These are phyloP conservation scores for Limnephilus lunatus DNA, from an alignment of 2,888 invertebrate genomes.

Conservation along the genomic window DNA sequence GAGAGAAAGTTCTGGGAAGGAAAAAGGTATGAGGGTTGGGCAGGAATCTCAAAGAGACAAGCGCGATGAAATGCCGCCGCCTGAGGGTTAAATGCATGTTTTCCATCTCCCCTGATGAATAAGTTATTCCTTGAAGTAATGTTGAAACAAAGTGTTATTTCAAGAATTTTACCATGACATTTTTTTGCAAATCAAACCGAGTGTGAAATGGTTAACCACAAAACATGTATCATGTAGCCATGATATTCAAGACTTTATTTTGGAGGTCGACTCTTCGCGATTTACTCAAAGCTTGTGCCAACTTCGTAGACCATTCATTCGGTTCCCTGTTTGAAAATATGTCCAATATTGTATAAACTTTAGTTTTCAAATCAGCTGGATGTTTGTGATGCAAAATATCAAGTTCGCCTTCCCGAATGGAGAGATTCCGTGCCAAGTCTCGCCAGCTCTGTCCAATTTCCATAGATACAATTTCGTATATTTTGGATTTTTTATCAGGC, in stretches of 20 bases:
- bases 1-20: too few relatives aligned
- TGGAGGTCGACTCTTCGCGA: slow-evolving; percentile 54
- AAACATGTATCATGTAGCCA: background rate
- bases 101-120: too few relatives aligned
- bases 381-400: slow-evolving; percentile 47
- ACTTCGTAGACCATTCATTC: slow-evolving; percentile 46
- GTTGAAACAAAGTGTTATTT: too few relatives aligned
- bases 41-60: too few relatives aligned
- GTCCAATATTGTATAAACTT: slow-evolving; percentile 45
- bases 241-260: slow-evolving; percentile 47
- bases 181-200: background rate
- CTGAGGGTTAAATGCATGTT: too few relatives aligned
- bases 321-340: slow-evolving; percentile 23
- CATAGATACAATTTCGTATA: slow-evolving; percentile 47
- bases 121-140: too few relatives aligned
- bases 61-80: too few relatives aligned
- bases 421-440: slow-evolving; percentile 54
- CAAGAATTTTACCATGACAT: background rate
- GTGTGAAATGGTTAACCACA: background rate
- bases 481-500: slow-evolving; percentile 24
- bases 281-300: slow-evolving; percentile 56
- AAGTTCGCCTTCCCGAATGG: slow-evolving; percentile 53
- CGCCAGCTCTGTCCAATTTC: slow-evolving; percentile 59
- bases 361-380: slow-evolving; percentile 46
- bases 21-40: too few relatives aligned